These are phyloP conservation scores for Sympetrum striolatum DNA, from an alignment of 2,888 invertebrate species.

Conservation along the genomic window DNA sequence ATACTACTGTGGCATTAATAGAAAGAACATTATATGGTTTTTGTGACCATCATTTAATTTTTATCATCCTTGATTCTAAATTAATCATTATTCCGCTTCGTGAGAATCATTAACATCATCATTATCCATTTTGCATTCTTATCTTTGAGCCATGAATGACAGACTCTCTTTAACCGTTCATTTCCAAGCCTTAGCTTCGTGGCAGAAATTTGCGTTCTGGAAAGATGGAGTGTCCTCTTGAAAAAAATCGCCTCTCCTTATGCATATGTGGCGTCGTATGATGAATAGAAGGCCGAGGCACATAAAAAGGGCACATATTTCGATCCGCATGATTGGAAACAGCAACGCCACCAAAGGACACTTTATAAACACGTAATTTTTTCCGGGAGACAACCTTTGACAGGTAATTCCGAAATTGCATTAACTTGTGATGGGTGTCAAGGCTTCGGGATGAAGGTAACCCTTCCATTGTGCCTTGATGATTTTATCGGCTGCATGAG, in stretches of 20 bases:
- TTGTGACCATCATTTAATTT: no score
- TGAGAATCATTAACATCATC: no score
- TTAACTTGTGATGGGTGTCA: not conserved
- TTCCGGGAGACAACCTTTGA: not conserved
- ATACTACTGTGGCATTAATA: no score
- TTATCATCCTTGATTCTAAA: no score
- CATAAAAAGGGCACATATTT: not conserved
- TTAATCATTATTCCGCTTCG: no score
- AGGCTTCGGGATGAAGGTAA: not conserved
- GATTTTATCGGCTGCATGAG: conserved; percentile 36
- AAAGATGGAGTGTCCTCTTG: not conserved
- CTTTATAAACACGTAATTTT: not conserved
- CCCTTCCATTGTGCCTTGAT: conserved; percentile 11
- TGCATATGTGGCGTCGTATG: not conserved
- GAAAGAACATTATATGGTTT: no score
- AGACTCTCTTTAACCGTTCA: no score
- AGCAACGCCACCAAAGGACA: not conserved
- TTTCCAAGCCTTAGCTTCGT: no score
- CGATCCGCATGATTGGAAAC: not conserved
- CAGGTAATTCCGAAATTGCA: conserved; percentile 22
- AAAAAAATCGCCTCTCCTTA: not conserved
- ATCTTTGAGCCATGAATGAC: no score
- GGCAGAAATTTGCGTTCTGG: no score
- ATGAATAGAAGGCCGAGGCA: not conserved
- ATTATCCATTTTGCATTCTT: no score